Evolutionary conservation across 2,888 invertebrate genomes (phyloP), one percentile per base, ranked within the genome.

Genomic region (Hemistola chrysoprasaria): DNA sequence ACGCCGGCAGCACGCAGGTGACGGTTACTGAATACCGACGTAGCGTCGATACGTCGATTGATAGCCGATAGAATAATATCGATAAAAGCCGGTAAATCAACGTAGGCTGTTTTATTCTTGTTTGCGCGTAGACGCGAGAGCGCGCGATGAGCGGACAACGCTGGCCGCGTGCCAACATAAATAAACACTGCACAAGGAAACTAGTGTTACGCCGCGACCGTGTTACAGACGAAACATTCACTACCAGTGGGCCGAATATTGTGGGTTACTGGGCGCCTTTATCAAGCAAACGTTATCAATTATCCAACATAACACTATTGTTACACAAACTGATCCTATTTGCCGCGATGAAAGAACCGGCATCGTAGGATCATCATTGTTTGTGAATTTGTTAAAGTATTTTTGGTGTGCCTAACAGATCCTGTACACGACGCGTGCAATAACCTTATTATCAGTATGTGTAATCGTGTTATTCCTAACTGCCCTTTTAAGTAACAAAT

Each of bases 161-260:
- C 74, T 88, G 87, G 87, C 87, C 47, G 53, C 45, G 44, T 38
- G 85, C 87, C 87, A 88, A 87, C 62, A 78, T 81, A 87, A 88
- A 84, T 83, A 88, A 87, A 87, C 86, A 85, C 81, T 83, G 85
- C 85, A 86, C 86, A 86, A 84, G 87, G 87, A 84, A 88, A 86
- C 86, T 87, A 85, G 85, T 86, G 86, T 86, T 86, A 82, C 81
- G 85, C 87, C 87, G 86, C 87, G 86, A 78, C 85, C 85, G 86
- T 84, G 79, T 78, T 85, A 83, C 81, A 86, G 84, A 86, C 86
- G 78, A 79, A 86, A 87, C 85, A 86, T 86, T 86, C 86, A 80
- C 82, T 83, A 84, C 79, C 82, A 84, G 77, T 81, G 81, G 83
- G 78, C 79, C 81, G 86, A 78, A 71, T 72, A 81, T 83, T 85